Evolutionary conservation across 2,797 vertebrate genomes (phyloP), one percentile per base, ranked within the genome.

Genomic region (Propithecus deckenii): DNA sequence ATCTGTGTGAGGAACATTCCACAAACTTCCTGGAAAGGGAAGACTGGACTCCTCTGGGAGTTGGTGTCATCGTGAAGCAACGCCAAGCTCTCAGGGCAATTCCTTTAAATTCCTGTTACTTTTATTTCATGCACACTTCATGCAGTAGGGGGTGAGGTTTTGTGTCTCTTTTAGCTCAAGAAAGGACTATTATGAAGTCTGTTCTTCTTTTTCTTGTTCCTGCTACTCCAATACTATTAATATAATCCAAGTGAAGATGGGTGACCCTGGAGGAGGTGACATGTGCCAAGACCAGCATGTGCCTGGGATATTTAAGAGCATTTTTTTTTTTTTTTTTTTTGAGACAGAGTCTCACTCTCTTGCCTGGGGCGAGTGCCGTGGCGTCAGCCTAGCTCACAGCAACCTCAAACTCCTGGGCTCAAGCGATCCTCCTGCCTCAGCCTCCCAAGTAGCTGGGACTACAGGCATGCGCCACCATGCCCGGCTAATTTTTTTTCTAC

Each of bases 1-100:
- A 61, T 69, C 91, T 90, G 65, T 94, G 86, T 87, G 71, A 81
- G 32, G 81, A 48, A 93, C 38, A 55, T 86, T 94, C 86, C 74
- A 91, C 88, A 95, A 88, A 74, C 50, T 22, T 23, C 50, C 63
- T 55, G 59, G n/a, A 75, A 67, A 88, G 63, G 93, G 32, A 76
- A 90, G 28, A 11, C 25, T 75, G 78, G 63, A 25, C 48, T 72
- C n/a, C n/a, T 28, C 28, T 50, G 55, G 46, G 63, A 80, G 46
- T 25, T 14, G 9, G 48, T 48, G 67, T 32, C 52, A 32, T 57
- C 1, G 4, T 10, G 61, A 83, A 76, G 46, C 86, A 38, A 20
- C 10, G 48, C 57, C 91, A 95, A 15, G 13, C 38, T 22, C 25
- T 61, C 22, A 22, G 20, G 25, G 8, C 22, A 35, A 52, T 52